These are phyloP conservation scores for Lutjanus erythropterus DNA, from an alignment of 2,113 vertebrate genomes.

Conservation along the genomic window DNA sequence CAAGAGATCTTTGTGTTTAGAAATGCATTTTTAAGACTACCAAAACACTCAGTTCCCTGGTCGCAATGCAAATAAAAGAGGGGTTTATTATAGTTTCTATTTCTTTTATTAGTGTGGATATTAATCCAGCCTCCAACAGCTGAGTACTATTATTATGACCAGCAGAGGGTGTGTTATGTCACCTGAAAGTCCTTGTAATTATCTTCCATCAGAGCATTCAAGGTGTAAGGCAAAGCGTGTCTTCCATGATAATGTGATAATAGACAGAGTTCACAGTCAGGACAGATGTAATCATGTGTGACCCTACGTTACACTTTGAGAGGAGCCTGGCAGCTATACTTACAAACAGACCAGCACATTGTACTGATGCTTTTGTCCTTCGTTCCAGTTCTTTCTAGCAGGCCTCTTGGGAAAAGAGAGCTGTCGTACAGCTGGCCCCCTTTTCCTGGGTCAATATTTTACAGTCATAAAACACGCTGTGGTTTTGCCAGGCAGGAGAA, in stretches of 20 bases:
- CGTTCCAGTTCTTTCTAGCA: conserved; percentile 10
- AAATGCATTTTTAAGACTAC: not conserved
- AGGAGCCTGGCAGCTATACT: conserved; percentile 11
- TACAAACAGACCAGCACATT: conserved; percentile 15
- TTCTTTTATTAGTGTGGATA: not conserved
- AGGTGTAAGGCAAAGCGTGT: not conserved
- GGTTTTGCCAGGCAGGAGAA: not conserved
- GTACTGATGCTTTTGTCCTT: conserved; percentile 29
- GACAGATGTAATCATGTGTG: conserved; percentile 38
- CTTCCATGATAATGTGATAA: conserved; percentile 10
- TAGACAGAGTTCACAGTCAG: conserved; percentile 30
- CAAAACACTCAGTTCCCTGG: not conserved
- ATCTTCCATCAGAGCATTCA: not conserved
- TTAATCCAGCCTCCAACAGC: not conserved
- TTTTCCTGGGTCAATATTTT: conserved; percentile 40
- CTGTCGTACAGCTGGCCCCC: conserved; percentile 35
- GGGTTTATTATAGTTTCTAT: not conserved
- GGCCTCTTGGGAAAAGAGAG: conserved; percentile 32
- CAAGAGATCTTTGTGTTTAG: not conserved
- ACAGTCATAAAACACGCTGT: conserved; percentile 43
- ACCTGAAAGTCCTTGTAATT: not conserved
- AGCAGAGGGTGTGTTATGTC: not conserved
- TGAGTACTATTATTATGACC: not conserved
- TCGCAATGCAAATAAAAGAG: not conserved
- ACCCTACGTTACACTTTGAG: not conserved